Conservation (phyloP, 2,888 invertebrate species). For the Xiphydria camelus region DNA sequence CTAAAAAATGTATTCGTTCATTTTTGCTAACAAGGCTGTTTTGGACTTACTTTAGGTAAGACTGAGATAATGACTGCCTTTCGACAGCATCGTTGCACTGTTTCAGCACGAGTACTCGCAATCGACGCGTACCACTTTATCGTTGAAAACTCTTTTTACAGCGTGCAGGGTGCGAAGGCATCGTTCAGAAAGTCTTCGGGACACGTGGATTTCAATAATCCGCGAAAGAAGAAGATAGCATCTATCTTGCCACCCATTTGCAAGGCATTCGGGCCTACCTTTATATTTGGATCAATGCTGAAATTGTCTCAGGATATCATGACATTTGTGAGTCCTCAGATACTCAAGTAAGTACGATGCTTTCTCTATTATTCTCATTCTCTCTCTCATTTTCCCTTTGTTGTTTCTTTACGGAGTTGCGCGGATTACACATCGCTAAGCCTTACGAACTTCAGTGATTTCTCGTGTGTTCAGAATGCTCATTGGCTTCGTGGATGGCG, state of each 20-base stretch:
- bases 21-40: slow-evolving; percentile 53
- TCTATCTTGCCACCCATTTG: slow-evolving; percentile 84
- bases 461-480: slow-evolving; percentile 64
- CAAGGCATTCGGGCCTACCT: slow-evolving; percentile 85
- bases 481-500: slow-evolving; percentile 68
- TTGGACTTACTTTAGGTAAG: slow-evolving; percentile 54
- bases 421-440: not conserved
- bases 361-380: not conserved
- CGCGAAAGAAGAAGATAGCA: slow-evolving; percentile 70
- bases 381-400: not conserved
- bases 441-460: slow-evolving; percentile 13
- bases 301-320: slow-evolving; percentile 83
- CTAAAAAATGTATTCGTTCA: too few species aligned
- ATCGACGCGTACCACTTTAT: too few species aligned
- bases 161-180: slow-evolving; percentile 62
- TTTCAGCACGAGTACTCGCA: too few species aligned
- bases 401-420: slow-evolving; percentile 4
- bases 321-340: slow-evolving; percentile 87
- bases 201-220: slow-evolving; percentile 74
- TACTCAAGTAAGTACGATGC: slow-evolving; percentile 71
- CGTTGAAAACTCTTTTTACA: slow-evolving; percentile 34
- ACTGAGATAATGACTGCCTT: slow-evolving; percentile 11
- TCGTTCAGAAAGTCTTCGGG: slow-evolving; percentile 72
- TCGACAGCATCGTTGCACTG: too few species aligned
- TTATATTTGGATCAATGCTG: slow-evolving; percentile 81